These are phyloP conservation scores for Nebria ingens DNA, from an alignment of 1,140 invertebrate species.

Conservation along the genomic window DNA sequence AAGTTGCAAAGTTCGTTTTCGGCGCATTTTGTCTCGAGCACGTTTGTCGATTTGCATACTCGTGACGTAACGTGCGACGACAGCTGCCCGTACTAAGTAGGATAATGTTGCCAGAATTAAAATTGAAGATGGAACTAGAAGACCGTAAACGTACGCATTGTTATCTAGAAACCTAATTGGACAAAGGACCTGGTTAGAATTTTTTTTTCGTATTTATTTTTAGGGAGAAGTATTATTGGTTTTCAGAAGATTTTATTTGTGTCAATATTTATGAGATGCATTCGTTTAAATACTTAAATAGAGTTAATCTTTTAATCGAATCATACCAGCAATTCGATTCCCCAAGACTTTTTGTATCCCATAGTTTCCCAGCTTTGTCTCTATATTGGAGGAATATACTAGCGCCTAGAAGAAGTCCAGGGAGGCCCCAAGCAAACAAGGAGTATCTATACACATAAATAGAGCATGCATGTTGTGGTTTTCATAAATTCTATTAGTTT, in stretches of 20 bases:
- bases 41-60: conserved; percentile 45
- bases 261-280: too few species aligned
- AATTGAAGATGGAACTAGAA: conserved; percentile 25
- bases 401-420: conserved; percentile 24
- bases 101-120: conserved; percentile 24
- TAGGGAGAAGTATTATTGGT: too few species aligned
- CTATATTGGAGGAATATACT: conserved; percentile 29
- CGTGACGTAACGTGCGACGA: conserved; percentile 28
- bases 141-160: conserved; percentile 30
- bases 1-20: conserved; percentile 45
- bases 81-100: conserved; percentile 26
- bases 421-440: conserved; percentile 30
- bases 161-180: conserved; percentile 29
- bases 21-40: conserved; percentile 46
- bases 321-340: conserved; percentile 32
- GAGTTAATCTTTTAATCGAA: too few species aligned
- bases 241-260: too few species aligned
- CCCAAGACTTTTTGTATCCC: conserved; percentile 26
- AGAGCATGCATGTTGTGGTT: conserved; percentile 22
- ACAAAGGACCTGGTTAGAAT: too few species aligned
- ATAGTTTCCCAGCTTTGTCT: conserved; percentile 27
- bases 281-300: too few species aligned
- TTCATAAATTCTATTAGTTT: conserved; percentile 42
- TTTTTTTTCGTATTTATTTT: too few species aligned
- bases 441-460: conserved; percentile 27